Percentiles rank a stretch among this genome's conserved stretches.
These are phyloP conservation scores for Charanyca ferruginea DNA, from an alignment of 2,888 invertebrate species.

Conservation along the genomic window DNA sequence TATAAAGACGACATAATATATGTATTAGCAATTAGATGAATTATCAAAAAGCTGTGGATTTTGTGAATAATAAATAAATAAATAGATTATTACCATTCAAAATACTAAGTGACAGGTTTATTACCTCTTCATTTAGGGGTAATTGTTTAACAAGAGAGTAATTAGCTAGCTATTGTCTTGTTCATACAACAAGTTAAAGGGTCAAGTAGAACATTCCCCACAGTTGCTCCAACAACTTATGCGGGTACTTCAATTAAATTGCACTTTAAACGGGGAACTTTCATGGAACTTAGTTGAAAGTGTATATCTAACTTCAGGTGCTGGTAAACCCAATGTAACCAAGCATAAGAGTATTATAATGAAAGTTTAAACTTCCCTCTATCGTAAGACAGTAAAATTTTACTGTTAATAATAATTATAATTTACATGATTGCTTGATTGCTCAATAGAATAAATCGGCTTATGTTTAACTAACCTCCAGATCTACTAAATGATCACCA, in stretches of 20 bases:
- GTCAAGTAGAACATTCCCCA: conserved; percentile 51
- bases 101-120: conserved; percentile 20
- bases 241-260: conserved; percentile 64
- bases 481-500: too few relatives aligned
- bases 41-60: too few relatives aligned
- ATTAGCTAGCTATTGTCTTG: conserved; percentile 53
- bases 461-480: too few relatives aligned
- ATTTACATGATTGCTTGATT: too few relatives aligned
- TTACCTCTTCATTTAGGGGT: conserved; percentile 26
- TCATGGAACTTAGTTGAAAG: conserved; percentile 44
- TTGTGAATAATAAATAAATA: too few relatives aligned
- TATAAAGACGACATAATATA: too few relatives aligned
- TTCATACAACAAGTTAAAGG: conserved; percentile 49
- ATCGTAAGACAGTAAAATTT: too few relatives aligned
- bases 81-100: neutral
- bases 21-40: too few relatives aligned
- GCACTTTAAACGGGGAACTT: conserved; percentile 58
- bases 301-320: conserved; percentile 33
- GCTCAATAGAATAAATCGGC: too few relatives aligned
- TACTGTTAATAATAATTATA: too few relatives aligned
- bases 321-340: conserved; percentile 9
- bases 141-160: conserved; percentile 51
- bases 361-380: conserved; percentile 40
- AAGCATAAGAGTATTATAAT: conserved; percentile 45
- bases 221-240: conserved; percentile 55